Conservation (phyloP, 1,140 invertebrate genomes). For the Hyles vespertilio region DNA sequence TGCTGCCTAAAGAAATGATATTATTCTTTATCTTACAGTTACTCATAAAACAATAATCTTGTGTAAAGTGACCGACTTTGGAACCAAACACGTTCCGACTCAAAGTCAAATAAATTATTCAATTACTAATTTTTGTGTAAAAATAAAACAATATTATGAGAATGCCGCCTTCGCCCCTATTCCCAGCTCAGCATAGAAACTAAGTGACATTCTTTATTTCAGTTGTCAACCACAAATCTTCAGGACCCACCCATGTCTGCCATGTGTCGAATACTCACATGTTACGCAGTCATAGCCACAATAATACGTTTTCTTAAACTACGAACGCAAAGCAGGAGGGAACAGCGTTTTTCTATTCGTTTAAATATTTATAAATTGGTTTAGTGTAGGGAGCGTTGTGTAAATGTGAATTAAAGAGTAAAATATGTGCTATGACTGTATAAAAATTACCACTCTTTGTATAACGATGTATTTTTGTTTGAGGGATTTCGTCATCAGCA, state of each 20-base stretch:
- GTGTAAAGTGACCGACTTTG: not conserved
- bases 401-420: too few relatives aligned
- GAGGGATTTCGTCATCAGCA: too few relatives aligned
- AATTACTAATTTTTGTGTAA: not conserved
- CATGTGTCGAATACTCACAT: conserved; percentile 61
- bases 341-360: conserved; percentile 14
- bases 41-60: not conserved
- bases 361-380: too few relatives aligned
- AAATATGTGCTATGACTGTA: too few relatives aligned
- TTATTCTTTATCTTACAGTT: too few relatives aligned
- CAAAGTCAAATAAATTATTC: not conserved
- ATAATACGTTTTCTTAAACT: conserved; percentile 36
- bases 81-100: too few relatives aligned
- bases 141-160: conserved; percentile 3
- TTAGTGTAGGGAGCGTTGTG: too few relatives aligned
- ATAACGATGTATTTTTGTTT: too few relatives aligned
- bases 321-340: conserved; percentile 21
- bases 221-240: conserved; percentile 72
- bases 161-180: conserved; percentile 13
- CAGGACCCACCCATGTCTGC: conserved; percentile 57
- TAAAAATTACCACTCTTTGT: too few relatives aligned
- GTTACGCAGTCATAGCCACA: conserved; percentile 56
- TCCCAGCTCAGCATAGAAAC: conserved; percentile 14
- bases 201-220: conserved; percentile 52
- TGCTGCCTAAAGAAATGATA: too few relatives aligned